Percentiles rank a stretch among this genome's conserved stretches.
phyloP scores from a whole-genome alignment of 2,113 vertebrate species.

The Grammomys dolichurus region DNA sequence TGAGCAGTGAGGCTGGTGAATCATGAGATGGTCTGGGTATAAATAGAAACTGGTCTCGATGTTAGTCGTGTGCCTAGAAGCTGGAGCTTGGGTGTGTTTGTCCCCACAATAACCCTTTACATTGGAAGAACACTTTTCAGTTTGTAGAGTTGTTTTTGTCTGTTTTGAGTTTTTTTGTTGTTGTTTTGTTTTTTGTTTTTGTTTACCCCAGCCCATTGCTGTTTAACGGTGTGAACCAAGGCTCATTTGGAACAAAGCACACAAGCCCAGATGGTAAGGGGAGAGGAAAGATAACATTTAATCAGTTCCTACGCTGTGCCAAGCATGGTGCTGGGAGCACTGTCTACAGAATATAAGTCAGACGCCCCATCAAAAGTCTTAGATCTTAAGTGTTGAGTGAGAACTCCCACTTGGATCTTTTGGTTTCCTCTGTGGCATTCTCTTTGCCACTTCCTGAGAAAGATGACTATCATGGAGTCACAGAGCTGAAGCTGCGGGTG shows the following conservation, averaged over 20 bases:
- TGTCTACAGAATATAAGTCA: constrained; percentile 31
- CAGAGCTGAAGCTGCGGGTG: not conserved
- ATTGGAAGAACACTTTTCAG: constrained; percentile 7
- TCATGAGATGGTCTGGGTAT: constrained; percentile 68
- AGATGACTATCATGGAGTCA: not conserved
- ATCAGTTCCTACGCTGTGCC: constrained; percentile 41
- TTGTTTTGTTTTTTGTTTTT: not conserved
- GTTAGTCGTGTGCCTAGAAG: constrained; percentile 8
- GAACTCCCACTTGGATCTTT: constrained; percentile 20
- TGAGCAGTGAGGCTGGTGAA: constrained; percentile 59
- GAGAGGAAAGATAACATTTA: constrained; percentile 29
- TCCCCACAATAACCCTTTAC: constrained; percentile 6
- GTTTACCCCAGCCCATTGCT: not conserved
- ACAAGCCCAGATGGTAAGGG: constrained; percentile 58
- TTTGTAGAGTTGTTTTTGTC: not conserved
- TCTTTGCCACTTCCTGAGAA: constrained; percentile 14
- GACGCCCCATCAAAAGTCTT: not conserved
- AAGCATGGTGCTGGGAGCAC: constrained; percentile 34
- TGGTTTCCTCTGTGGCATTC: not conserved
- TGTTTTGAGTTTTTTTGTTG: not conserved
- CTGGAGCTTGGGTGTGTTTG: not conserved
- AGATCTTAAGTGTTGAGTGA: not conserved
- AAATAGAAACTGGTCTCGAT: constrained; percentile 67
- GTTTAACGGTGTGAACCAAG: not conserved
- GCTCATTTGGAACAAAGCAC: constrained; percentile 46